Base-by-base conservation (phyloP, 64 coral and sea anemone genomes). In the Dendronephthya gigantea region DNA sequence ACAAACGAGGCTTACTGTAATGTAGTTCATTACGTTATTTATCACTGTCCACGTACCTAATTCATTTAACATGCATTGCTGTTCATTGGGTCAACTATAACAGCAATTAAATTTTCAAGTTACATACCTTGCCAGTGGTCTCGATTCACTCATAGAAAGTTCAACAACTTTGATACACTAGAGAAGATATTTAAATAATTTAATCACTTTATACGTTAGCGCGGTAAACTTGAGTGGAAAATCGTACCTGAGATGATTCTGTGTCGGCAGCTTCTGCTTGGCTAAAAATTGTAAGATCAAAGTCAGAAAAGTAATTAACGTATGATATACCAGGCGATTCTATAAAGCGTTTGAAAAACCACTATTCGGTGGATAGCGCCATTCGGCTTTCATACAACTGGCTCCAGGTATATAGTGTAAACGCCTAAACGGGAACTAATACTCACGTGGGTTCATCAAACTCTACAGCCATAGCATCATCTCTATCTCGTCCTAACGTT, bases 401-500 rank as follows among this genome's bases (percentile, higher is more conserved):
- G n/a, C n/a, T n/a, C n/a, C n/a, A n/a, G n/a, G n/a, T n/a, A n/a
- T n/a, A n/a, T n/a, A n/a, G n/a, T n/a, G n/a, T n/a, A n/a, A n/a
- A n/a, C 15, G 0, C 29, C 7, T 36, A 36, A 15, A 35, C 8
- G 36, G 2, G 29, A 15, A 79, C 2, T 15, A 17, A 28, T 16
- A 79, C 36, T 39, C 37, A 79, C 72, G 30, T 79, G 25, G 72
- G 36, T 79, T 79, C 72, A 79, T 79, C 72, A 79, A 79, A 79
- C 29, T 79, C 72, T 79, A 36, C 72, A 14, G 72, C 72, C 72
- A 79, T 79, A 79, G 72, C 72, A 79, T 79, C 72, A 39, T 79
- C 72, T 79, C 72, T 79, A 29, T 79, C 72, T 39, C 72, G 34
- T 19, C 72, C 72, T 36, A 79, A 39, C 12, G 72, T 29, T 79